Conservation (phyloP, 2,888 invertebrate genomes). For the Boloria selene region DNA sequence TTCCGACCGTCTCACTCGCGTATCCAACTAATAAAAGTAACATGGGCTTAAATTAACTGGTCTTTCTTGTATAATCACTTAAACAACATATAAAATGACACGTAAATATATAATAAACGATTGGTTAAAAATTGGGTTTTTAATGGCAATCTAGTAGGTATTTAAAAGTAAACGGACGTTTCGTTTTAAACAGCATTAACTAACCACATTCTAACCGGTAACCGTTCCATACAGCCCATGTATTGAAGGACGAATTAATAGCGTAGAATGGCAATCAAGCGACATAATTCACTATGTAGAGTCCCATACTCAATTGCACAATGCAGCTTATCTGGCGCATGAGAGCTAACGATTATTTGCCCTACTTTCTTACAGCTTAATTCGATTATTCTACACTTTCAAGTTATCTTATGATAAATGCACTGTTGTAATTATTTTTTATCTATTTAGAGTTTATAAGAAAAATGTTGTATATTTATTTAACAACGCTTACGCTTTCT, state of each 20-base stretch:
- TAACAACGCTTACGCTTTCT: too few species aligned
- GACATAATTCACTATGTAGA: conserved; percentile 61
- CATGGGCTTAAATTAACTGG: conserved; percentile 46
- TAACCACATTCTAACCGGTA: conserved; percentile 38
- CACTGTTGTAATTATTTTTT: conserved; percentile 46
- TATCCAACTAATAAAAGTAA: conserved; percentile 58
- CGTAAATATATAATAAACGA: not conserved
- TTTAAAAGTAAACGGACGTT: conserved; percentile 5
- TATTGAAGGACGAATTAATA: conserved; percentile 76
- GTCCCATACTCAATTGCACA: conserved; percentile 71
- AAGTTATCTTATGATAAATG: conserved; percentile 55
- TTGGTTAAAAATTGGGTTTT: not conserved
- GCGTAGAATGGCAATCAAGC: conserved; percentile 60
- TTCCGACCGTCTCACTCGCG: conserved; percentile 54
- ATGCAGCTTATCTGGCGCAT: conserved; percentile 73
- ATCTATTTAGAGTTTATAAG: not conserved
- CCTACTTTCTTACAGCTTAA: conserved; percentile 65
- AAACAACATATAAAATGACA: not conserved
- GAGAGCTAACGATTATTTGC: conserved; percentile 69
- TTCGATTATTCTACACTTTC: conserved; percentile 60
- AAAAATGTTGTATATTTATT: not conserved
- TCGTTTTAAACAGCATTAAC: conserved; percentile 6
- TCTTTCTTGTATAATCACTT: not conserved
- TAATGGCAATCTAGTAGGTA: not conserved
- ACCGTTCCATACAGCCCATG: conserved; percentile 50